A percentile compares a stretch with the other conserved stretches of the same genome.
These are phyloP conservation scores for Octopus bimaculoides DNA, from an alignment of 1,140 invertebrate species.

Conservation along the genomic window DNA sequence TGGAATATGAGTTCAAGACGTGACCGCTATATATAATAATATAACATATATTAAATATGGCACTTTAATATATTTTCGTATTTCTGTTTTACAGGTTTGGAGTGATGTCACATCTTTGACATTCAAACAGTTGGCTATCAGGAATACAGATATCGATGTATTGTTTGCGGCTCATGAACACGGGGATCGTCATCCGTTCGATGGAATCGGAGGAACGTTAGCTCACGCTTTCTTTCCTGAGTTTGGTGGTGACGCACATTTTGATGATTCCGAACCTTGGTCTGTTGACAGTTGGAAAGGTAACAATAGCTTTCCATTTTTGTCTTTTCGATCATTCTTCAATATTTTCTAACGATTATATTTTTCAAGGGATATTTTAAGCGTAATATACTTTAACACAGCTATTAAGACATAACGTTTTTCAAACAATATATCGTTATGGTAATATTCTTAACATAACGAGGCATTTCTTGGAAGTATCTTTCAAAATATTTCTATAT, in stretches of 20 bases:
- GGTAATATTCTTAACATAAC: too few relatives aligned
- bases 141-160: slow-evolving; percentile 46
- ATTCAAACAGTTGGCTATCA: slow-evolving; percentile 31
- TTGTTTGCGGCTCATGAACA: slow-evolving; percentile 42
- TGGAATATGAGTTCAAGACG: too few relatives aligned
- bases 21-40: too few relatives aligned
- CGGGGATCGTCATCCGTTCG: slow-evolving; percentile 53
- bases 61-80: not conserved
- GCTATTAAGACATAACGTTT: too few relatives aligned
- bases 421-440: too few relatives aligned
- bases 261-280: slow-evolving; percentile 54
- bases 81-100: slow-evolving; percentile 40
- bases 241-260: slow-evolving; percentile 74
- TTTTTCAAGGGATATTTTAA: too few relatives aligned
- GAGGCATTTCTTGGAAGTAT: too few relatives aligned
- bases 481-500: too few relatives aligned
- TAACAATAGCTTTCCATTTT: not conserved
- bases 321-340: too few relatives aligned
- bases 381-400: too few relatives aligned
- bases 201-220: slow-evolving; percentile 51
- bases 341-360: too few relatives aligned
- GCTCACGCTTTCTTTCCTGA: slow-evolving; percentile 61
- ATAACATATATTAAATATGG: too few relatives aligned
- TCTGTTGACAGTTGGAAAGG: slow-evolving; percentile 37
- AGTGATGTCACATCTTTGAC: slow-evolving; percentile 44